A percentile compares a stretch with the other conserved stretches of the same genome.
Evolutionary conservation across 2,113 vertebrate species (phyloP).

Genomic region (Emydura subglobosa): DNA sequence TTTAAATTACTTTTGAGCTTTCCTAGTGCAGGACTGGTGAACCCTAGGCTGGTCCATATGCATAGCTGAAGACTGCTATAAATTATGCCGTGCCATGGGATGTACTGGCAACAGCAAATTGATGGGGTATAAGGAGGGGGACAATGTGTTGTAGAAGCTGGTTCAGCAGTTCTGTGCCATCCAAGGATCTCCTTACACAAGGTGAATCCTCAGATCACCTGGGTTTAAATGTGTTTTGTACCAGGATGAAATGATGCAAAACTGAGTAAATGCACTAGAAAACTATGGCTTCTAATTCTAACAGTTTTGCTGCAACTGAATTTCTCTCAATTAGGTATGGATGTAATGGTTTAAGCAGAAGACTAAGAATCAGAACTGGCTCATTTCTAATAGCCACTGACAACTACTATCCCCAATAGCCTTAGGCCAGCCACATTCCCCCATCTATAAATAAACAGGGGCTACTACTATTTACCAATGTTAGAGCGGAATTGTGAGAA

Average conservation of each 20-base stretch:
- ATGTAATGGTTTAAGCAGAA: background rate
- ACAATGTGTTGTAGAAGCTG: too few relatives aligned
- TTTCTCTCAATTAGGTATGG: background rate
- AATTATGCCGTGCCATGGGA: background rate
- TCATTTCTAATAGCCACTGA: background rate
- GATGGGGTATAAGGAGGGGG: too few relatives aligned
- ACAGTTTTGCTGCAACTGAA: background rate
- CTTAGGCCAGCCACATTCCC: background rate
- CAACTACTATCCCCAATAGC: slow-evolving; percentile 25
- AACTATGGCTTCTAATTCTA: background rate
- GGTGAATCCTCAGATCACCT: too few relatives aligned
- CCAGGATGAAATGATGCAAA: too few relatives aligned
- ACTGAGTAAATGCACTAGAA: too few relatives aligned
- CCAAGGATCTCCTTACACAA: too few relatives aligned
- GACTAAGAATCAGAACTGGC: background rate
- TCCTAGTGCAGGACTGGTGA: background rate
- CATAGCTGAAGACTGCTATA: background rate
- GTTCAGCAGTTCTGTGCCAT: too few relatives aligned
- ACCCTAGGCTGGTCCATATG: background rate
- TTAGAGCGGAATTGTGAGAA: too few relatives aligned
- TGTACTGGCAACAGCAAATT: background rate
- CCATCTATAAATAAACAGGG: too few relatives aligned
- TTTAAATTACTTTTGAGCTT: background rate
- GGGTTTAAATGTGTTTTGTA: too few relatives aligned
- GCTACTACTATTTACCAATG: too few relatives aligned